phyloP scores from a whole-genome alignment of 2,113 vertebrate species.

The Vireo altiloquus region DNA sequence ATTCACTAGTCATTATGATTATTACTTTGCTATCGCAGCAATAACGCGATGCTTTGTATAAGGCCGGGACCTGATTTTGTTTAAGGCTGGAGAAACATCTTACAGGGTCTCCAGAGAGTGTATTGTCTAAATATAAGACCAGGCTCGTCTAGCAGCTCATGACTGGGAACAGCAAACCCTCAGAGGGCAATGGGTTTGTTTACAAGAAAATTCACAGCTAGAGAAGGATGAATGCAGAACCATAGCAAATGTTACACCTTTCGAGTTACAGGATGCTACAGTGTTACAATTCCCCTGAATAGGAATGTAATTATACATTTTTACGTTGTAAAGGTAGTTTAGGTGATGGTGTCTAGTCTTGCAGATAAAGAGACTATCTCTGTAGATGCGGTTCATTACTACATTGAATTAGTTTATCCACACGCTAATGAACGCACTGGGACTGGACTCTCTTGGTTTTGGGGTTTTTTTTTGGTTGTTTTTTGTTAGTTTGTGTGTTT shows the following conservation, averaged over 20 bases:
- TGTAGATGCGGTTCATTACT: neutral
- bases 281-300: neutral
- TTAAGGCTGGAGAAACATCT: conserved; percentile 9
- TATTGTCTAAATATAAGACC: conserved; percentile 20
- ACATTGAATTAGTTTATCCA: neutral
- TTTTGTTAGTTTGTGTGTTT: accelerated
- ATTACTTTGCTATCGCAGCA: conserved; percentile 5
- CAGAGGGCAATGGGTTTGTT: conserved; percentile 18
- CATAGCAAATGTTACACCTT: neutral
- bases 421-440: neutral
- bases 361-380: neutral
- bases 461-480: neutral
- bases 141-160: neutral
- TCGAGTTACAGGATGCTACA: neutral
- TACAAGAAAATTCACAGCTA: neutral
- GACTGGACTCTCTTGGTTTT: neutral
- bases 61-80: neutral
- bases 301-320: neutral
- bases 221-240: neutral
- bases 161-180: neutral
- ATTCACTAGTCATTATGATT: conserved; percentile 37
- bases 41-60: neutral
- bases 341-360: neutral
- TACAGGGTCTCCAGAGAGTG: neutral
- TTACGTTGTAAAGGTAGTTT: neutral